Conservation (phyloP, 2,113 vertebrate genomes). For the Oceanites oceanicus region DNA sequence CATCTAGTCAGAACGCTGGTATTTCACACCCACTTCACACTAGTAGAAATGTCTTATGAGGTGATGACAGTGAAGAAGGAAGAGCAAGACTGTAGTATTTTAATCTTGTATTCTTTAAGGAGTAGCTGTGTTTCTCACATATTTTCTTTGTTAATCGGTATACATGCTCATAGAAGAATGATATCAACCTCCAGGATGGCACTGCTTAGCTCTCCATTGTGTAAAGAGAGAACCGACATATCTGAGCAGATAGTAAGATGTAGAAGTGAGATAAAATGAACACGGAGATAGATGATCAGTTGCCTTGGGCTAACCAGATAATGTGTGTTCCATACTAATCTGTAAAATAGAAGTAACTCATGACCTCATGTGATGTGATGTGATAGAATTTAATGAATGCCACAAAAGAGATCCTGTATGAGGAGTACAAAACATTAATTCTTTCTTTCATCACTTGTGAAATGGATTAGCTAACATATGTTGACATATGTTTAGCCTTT, state of each 20-base stretch:
- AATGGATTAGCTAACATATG: not conserved
- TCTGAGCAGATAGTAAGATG: not conserved
- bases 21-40: not conserved
- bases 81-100: not conserved
- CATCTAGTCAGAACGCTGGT: not conserved
- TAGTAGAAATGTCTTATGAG: not conserved
- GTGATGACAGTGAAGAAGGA: not conserved
- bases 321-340: not conserved
- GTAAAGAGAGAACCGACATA: not conserved
- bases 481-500: not conserved
- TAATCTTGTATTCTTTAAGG: not conserved
- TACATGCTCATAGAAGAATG: not conserved
- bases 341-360: not conserved
- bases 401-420: not conserved
- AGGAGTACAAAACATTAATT: not conserved
- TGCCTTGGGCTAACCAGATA: not conserved
- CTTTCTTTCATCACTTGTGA: not conserved
- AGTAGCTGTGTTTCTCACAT: not conserved
- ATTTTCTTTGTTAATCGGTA: not conserved
- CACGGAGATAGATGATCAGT: not conserved
- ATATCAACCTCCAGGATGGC: not conserved
- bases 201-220: not conserved
- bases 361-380: not conserved
- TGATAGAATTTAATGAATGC: not conserved
- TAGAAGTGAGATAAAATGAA: not conserved